Evolutionary conservation across 2,113 vertebrate genomes (phyloP).

Genomic region (Callipepla squamata): DNA sequence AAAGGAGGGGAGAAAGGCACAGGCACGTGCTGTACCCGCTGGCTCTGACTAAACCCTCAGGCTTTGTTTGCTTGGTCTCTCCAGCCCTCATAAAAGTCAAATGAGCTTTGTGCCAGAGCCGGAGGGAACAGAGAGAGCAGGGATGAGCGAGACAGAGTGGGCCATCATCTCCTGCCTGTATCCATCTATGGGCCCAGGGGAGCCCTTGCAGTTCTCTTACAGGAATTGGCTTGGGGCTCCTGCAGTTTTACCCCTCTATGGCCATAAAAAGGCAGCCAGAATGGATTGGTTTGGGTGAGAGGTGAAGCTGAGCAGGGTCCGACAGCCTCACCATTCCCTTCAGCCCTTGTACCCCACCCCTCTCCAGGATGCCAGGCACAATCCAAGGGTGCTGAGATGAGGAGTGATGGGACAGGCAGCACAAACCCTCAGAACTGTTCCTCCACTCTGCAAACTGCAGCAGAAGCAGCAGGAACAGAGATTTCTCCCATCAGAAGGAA

Average conservation of each 20-base stretch:
- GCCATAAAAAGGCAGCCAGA: not conserved
- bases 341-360: not conserved
- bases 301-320: not conserved
- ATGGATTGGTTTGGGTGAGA: not conserved
- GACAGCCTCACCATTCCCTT: fast-evolving
- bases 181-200: not conserved
- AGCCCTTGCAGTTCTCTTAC: not conserved
- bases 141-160: not conserved
- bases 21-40: not conserved
- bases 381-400: not conserved
- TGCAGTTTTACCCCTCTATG: not conserved
- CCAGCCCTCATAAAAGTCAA: constrained; percentile 32
- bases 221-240: not conserved
- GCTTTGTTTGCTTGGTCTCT: constrained; percentile 38
- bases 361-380: not conserved
- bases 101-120: not conserved
- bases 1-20: not conserved
- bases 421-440: fast-evolving
- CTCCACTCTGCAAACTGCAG: not conserved
- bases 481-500: not conserved
- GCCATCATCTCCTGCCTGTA: not conserved
- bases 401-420: fast-evolving
- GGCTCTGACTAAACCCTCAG: not conserved
- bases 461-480: not conserved
- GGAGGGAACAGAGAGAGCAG: not conserved